Conservation (phyloP, 2,888 invertebrate genomes). For the Eulithis testata region DNA sequence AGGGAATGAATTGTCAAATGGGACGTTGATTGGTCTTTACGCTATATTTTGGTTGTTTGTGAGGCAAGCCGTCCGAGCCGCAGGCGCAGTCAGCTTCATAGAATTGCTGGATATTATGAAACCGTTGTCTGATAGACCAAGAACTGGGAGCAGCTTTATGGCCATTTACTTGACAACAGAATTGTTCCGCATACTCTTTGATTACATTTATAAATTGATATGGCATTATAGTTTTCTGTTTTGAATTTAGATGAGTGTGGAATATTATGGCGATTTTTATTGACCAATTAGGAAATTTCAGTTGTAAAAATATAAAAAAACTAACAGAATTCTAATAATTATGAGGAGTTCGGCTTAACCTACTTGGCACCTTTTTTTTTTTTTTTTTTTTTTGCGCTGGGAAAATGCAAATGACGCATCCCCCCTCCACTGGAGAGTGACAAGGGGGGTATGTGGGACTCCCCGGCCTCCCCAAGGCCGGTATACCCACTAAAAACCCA, state of each 20-base stretch:
- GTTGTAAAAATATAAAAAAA: too few relatives aligned
- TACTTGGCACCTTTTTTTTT: too few relatives aligned
- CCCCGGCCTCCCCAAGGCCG: too few relatives aligned
- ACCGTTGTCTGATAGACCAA: conserved; percentile 64
- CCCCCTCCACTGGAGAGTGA: too few relatives aligned
- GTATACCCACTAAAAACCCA: too few relatives aligned
- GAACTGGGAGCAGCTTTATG: conserved; percentile 42
- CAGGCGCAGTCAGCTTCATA: conserved; percentile 53
- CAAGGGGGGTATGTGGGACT: too few relatives aligned
- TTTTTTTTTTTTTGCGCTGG: too few relatives aligned
- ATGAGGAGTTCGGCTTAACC: neutral
- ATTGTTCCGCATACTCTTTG: conserved; percentile 34
- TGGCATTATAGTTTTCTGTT: conserved; percentile 8
- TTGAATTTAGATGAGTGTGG: conserved; percentile 13
- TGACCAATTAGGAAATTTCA: conserved; percentile 3
- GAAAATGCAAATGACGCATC: too few relatives aligned
- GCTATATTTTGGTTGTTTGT: conserved; percentile 45
- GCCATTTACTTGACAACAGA: conserved; percentile 37
- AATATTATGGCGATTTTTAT: conserved; percentile 14
- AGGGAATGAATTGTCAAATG: conserved; percentile 67
- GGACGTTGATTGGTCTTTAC: conserved; percentile 61
- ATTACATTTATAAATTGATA: conserved; percentile 21
- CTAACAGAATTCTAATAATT: neutral
- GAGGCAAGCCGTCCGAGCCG: conserved; percentile 61
- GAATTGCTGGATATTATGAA: conserved; percentile 69